Evolutionary conservation across 2,113 vertebrate species (phyloP).

Genomic region (Catharus fuscescens): DNA sequence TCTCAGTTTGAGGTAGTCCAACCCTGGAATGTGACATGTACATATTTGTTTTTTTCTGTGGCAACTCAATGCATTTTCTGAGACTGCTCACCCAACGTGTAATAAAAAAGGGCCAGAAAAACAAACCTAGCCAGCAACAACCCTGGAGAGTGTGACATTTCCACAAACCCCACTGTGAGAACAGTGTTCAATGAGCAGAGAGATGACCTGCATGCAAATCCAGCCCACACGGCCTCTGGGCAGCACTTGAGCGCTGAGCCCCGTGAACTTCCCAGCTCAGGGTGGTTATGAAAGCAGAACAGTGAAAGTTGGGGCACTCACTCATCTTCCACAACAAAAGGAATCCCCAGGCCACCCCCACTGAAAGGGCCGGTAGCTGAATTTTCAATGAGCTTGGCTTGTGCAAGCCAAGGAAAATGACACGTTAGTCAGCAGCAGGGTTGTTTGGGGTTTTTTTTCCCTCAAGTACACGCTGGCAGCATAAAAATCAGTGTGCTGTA

Average conservation of each 20-base stretch:
- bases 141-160: not conserved
- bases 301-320: not conserved
- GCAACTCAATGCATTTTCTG: not conserved
- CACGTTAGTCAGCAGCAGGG: not conserved
- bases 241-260: not conserved
- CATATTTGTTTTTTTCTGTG: not conserved
- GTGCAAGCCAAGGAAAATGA: not conserved
- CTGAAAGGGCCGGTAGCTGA: not conserved
- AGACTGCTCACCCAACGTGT: not conserved
- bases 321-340: not conserved
- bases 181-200: not conserved
- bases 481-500: not conserved
- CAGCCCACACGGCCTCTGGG: not conserved
- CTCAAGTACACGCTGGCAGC: not conserved
- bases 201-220: not conserved
- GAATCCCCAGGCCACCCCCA: not conserved
- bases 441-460: not conserved
- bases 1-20: not conserved
- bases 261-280: not conserved
- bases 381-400: not conserved
- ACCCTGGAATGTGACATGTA: rapidly evolving
- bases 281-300: not conserved
- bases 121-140: not conserved
- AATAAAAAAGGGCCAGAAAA: not conserved
- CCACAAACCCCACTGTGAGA: not conserved